phyloP scores from a whole-genome alignment of 1,140 invertebrate genomes.

The Rhagoletis pomonella region DNA sequence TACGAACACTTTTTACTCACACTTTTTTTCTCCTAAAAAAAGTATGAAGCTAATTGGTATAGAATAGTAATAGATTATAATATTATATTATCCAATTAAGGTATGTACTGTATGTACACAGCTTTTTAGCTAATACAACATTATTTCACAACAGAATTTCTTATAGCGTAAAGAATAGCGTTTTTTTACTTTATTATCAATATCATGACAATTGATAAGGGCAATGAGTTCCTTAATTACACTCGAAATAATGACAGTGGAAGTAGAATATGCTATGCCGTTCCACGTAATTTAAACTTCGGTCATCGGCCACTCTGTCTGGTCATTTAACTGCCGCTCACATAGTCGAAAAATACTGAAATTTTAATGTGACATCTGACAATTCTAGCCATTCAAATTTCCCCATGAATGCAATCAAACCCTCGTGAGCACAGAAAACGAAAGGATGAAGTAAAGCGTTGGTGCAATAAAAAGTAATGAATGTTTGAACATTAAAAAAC shows the following conservation, averaged over 20 bases:
- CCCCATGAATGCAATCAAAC: background rate
- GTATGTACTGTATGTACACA: no score
- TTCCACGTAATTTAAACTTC: background rate
- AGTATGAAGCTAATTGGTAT: no score
- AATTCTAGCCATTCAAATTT: background rate
- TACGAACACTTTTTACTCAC: no score
- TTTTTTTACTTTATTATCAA: background rate
- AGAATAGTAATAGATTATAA: no score
- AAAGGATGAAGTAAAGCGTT: no score
- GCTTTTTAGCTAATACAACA: no score
- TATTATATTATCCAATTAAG: no score
- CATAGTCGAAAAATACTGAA: background rate
- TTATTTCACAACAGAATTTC: no score
- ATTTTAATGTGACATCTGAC: background rate
- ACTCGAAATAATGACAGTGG: background rate
- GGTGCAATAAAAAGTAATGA: no score
- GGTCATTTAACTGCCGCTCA: background rate
- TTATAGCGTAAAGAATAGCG: no score
- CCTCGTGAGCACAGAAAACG: background rate
- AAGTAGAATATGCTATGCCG: background rate
- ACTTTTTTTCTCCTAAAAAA: no score
- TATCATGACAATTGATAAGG: background rate
- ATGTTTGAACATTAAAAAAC: background rate
- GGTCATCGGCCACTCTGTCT: background rate
- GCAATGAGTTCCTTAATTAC: background rate